phyloP scores from a whole-genome alignment of 2,113 vertebrate genomes.

The Chitala chitala region DNA sequence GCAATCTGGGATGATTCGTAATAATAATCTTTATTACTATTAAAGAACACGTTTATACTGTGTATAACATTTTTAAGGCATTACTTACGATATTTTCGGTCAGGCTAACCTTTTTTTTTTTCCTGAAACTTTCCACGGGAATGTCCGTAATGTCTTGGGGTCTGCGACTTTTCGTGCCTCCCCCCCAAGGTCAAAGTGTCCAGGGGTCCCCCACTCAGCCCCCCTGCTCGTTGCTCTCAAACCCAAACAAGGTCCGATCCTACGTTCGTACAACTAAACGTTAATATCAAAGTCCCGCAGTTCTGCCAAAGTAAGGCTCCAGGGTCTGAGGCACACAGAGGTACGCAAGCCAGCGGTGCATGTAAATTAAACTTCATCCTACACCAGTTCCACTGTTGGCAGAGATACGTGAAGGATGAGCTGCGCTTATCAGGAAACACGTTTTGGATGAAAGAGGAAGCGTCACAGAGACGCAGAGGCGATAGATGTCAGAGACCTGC shows the following conservation, averaged over 20 bases:
- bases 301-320: slow-evolving; percentile 68
- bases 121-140: slow-evolving; percentile 4
- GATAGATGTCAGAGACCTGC: background rate
- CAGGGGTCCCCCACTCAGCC: background rate
- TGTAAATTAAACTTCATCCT: slow-evolving; percentile 6
- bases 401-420: background rate
- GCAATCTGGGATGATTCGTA: background rate
- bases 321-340: slow-evolving; percentile 68
- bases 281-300: slow-evolving; percentile 42
- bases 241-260: background rate
- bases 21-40: too few relatives aligned
- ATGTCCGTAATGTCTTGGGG: background rate
- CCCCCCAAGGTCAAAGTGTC: background rate
- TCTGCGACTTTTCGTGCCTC: background rate
- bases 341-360: slow-evolving; percentile 57
- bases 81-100: slow-evolving; percentile 5
- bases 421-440: background rate
- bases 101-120: background rate
- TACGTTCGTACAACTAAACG: background rate
- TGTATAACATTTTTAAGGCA: slow-evolving; percentile 16
- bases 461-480: background rate
- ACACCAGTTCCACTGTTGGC: background rate
- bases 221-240: background rate
- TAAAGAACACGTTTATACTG: too few relatives aligned
- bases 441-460: background rate